Evolutionary conservation across 2,113 vertebrate genomes (phyloP), one percentile per base, ranked within the genome.

Genomic region (Romanogobio albipinnatus): DNA sequence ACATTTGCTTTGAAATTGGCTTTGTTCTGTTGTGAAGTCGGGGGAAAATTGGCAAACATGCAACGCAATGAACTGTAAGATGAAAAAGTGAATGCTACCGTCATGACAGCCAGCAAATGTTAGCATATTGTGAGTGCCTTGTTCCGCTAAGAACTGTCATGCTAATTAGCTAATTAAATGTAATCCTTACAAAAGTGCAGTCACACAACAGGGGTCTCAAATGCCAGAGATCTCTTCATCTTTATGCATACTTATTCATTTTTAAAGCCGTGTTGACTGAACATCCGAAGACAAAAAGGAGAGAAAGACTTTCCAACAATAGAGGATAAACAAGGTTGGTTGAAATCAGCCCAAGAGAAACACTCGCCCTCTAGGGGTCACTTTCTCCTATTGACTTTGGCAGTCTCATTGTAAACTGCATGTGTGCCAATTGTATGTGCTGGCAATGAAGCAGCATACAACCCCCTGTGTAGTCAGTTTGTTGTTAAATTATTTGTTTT

Each of bases 111-210:
- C 58, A 82, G 51, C 84, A 62, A 64, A 81, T 81, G 77, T 61
- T 84, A 39, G 70, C 70, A 33, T 83, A 58, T 82, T 82, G 39
- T 29, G 7, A 64, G 36, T 9, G n/a, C 51, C 49, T n/a, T 75
- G 58, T 53, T 83, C 62, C 29, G 59, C 59, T 80, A 74, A 17
- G 58, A 76, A 45, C 61, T 56, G 58, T 84, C 85, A 82, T 84
- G 71, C 83, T 87, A 88, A 88, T 90, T 84, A 86, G 77, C 81
- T 85, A 87, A 87, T 86, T 90, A 88, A 85, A 87, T 78, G 14
- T 49, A 26, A 62, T 56, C 47, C 49, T 58, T 80, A 74, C 53
- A 82, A 82, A 85, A 66, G 76, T 82, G 78, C 59, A 81, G 84
- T 70, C 64, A 84, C 76, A 84, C 86, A 76, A 82, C 51, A 81